Evolutionary conservation across 2,888 invertebrate species (phyloP).

Genomic region (Zygogramma bicolorata): DNA sequence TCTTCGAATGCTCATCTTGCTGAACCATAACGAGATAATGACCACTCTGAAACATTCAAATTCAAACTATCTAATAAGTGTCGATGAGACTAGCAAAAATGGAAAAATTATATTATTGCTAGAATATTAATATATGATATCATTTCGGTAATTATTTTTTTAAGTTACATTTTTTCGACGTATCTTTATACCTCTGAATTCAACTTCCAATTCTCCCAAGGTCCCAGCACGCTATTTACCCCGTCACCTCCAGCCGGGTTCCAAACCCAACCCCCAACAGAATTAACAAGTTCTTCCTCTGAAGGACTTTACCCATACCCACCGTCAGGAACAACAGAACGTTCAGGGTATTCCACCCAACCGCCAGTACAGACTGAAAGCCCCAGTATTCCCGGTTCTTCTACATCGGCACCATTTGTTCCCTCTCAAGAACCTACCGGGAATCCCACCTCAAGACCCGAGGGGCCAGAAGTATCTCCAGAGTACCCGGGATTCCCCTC

Average conservation of each 20-base stretch:
- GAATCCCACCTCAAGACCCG: conserved; percentile 48
- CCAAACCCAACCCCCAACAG: conserved; percentile 12
- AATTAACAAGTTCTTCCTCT: conserved; percentile 34
- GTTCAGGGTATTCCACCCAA: conserved; percentile 35
- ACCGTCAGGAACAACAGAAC: background rate
- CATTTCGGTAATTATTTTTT: too few relatives aligned
- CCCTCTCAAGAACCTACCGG: conserved; percentile 54
- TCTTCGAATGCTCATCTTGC: too few relatives aligned
- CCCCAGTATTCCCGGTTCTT: background rate
- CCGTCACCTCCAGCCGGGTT: conserved; percentile 4
- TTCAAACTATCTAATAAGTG: too few relatives aligned
- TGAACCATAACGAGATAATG: too few relatives aligned
- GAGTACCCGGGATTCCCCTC: conserved; percentile 30
- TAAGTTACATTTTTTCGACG: too few relatives aligned
- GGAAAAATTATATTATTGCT: too few relatives aligned
- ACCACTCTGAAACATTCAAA: too few relatives aligned
- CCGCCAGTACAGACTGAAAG: conserved; percentile 12
- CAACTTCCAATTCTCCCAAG: background rate
- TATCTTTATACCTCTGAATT: too few relatives aligned
- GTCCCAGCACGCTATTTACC: conserved; percentile 1
- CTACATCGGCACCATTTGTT: background rate
- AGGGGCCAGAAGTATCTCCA: conserved; percentile 21
- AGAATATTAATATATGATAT: too few relatives aligned
- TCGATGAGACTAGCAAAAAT: too few relatives aligned
- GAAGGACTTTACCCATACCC: conserved; percentile 20